Percentiles rank a stretch among this genome's conserved stretches.
These are phyloP conservation scores for Karalla daura DNA, from an alignment of 2,797 vertebrate species.

Conservation along the genomic window DNA sequence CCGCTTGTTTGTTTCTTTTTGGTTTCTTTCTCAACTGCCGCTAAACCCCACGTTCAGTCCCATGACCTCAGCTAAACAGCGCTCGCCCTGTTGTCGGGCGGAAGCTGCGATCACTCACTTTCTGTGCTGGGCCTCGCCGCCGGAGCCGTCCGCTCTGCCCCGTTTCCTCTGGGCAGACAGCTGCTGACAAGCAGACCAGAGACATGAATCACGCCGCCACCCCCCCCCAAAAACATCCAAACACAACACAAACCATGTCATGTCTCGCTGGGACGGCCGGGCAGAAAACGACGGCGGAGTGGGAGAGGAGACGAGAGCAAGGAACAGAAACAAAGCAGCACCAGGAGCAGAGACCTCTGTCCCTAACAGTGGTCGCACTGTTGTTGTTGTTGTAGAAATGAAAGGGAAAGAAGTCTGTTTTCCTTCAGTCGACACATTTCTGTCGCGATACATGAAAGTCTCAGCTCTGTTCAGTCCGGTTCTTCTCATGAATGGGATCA, in stretches of 20 bases:
- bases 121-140: conserved; percentile 81
- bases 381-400: background rate
- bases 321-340: conserved; percentile 28
- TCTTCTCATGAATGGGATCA: no score
- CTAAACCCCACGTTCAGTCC: background rate
- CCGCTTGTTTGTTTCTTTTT: no score
- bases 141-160: conserved; percentile 78
- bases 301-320: no score
- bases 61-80: conserved; percentile 23
- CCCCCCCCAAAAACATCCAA: no score
- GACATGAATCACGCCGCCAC: no score
- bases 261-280: no score
- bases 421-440: background rate
- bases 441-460: background rate
- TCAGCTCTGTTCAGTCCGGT: background rate
- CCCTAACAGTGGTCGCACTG: no score
- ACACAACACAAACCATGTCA: no score
- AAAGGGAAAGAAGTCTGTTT: background rate
- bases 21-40: background rate
- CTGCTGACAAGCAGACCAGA: conserved; percentile 75
- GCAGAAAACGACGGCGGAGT: no score
- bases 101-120: conserved; percentile 57
- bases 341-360: no score
- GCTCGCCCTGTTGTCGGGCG: conserved; percentile 19
- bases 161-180: conserved; percentile 82